Evolutionary conservation across 2,888 invertebrate genomes (phyloP).

Genomic region (Drosophila ochracea): DNA sequence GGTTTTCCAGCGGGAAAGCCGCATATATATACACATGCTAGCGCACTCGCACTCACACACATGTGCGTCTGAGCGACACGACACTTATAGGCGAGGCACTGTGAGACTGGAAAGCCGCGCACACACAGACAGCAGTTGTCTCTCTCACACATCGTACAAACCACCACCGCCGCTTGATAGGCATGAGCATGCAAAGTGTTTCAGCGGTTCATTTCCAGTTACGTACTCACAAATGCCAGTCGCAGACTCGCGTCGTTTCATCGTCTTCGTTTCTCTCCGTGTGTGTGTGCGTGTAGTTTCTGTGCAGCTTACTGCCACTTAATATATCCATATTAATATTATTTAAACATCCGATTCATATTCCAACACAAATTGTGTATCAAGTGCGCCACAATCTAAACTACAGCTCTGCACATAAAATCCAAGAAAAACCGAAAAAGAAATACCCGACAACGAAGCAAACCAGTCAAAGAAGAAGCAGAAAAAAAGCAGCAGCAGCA

Average conservation of each 20-base stretch:
- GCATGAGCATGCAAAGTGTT: conserved; percentile 69
- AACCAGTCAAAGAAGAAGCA: conserved; percentile 54
- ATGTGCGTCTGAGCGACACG: conserved; percentile 26
- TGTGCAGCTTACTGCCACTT: conserved; percentile 41
- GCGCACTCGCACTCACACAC: conserved; percentile 62
- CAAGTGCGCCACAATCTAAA: conserved; percentile 37
- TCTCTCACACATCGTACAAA: conserved; percentile 48
- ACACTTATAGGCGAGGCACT: conserved; percentile 71
- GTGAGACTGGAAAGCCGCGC: conserved; percentile 66
- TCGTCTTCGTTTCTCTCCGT: conserved; percentile 54
- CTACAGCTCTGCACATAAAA: conserved; percentile 30
- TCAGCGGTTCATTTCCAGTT: conserved; percentile 77
- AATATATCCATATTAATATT: conserved; percentile 52
- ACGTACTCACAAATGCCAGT: conserved; percentile 70
- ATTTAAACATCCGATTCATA: conserved; percentile 45
- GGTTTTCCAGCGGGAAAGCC: conserved; percentile 73
- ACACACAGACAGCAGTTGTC: conserved; percentile 59
- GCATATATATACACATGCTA: conserved; percentile 50
- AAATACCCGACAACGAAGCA: conserved; percentile 51
- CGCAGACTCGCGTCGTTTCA: conserved; percentile 70
- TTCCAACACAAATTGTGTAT: conserved; percentile 41
- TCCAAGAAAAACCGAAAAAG: conserved; percentile 42
- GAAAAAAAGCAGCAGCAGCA: conserved; percentile 27
- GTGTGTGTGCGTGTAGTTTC: conserved; percentile 64
- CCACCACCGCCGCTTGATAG: conserved; percentile 55